Percentiles rank a stretch among this genome's conserved stretches.
Evolutionary conservation across 2,113 vertebrate genomes (phyloP).

Genomic region (Butastur rufipennis): DNA sequence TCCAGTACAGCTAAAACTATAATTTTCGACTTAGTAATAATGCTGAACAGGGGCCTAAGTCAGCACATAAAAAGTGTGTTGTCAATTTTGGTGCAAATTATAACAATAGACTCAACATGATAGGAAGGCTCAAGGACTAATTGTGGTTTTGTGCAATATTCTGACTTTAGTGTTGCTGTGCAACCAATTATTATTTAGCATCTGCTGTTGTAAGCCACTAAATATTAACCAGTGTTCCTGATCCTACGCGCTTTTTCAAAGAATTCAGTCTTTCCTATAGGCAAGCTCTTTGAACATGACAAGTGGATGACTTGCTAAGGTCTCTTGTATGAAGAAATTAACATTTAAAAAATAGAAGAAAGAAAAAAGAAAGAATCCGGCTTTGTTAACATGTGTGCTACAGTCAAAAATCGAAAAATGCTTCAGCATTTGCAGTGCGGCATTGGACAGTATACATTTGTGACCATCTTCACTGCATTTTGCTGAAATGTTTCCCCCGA

Average conservation of each 20-base stretch:
- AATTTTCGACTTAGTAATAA: background rate
- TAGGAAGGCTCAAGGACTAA: background rate
- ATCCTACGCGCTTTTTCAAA: background rate
- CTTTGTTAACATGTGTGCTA: background rate
- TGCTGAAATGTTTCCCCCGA: background rate
- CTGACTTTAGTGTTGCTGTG: background rate
- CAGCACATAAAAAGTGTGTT: background rate
- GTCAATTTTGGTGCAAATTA: background rate
- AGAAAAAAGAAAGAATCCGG: background rate
- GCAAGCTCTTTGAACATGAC: constrained; percentile 1
- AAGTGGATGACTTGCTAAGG: background rate
- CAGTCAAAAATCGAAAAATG: background rate
- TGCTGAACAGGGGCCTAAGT: background rate
- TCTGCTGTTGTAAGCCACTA: background rate
- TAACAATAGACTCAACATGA: background rate
- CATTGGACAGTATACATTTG: background rate
- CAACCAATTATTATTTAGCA: background rate
- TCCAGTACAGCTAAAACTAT: background rate
- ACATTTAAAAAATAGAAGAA: background rate
- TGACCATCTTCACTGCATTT: background rate
- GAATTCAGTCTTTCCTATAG: background rate
- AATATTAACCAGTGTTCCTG: background rate
- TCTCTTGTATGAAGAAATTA: background rate
- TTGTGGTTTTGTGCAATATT: background rate
- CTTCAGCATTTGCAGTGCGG: background rate